These are phyloP conservation scores for Telmatochromis brachygnathus DNA, from an alignment of 2,113 vertebrate species.

Conservation along the genomic window DNA sequence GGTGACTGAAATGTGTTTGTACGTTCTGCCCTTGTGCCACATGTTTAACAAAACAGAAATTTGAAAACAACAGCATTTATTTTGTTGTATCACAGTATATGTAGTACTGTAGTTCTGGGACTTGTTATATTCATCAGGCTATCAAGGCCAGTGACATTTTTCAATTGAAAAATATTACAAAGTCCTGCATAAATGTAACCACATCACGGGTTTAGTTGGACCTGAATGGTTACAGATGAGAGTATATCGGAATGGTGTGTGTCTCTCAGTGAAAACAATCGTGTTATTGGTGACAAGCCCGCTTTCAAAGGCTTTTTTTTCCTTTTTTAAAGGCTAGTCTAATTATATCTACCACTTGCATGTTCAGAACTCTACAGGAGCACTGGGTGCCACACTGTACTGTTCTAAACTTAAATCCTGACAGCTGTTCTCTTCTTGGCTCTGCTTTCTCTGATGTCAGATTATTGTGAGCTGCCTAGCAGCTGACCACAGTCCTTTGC, in stretches of 20 bases:
- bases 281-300: neutral
- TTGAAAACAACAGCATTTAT: neutral
- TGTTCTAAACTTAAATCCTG: conserved; percentile 42
- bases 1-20: neutral
- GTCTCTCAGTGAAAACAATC: neutral
- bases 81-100: neutral
- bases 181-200: neutral
- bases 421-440: conserved; percentile 51
- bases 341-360: conserved; percentile 27
- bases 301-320: neutral
- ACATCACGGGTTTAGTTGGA: neutral
- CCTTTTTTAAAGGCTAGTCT: neutral
- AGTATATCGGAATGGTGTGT: neutral
- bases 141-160: neutral
- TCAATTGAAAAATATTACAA: neutral
- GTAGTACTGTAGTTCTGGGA: neutral
- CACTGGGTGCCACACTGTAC: conserved; percentile 5
- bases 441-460: conserved; percentile 20
- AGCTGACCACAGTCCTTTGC: conserved; percentile 12
- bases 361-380: neutral
- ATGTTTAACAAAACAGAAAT: neutral
- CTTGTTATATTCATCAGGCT: neutral
- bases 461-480: conserved; percentile 37
- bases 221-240: neutral
- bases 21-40: neutral